Conservation (phyloP, 2,888 invertebrate species). For the Nomada ruficornis region DNA sequence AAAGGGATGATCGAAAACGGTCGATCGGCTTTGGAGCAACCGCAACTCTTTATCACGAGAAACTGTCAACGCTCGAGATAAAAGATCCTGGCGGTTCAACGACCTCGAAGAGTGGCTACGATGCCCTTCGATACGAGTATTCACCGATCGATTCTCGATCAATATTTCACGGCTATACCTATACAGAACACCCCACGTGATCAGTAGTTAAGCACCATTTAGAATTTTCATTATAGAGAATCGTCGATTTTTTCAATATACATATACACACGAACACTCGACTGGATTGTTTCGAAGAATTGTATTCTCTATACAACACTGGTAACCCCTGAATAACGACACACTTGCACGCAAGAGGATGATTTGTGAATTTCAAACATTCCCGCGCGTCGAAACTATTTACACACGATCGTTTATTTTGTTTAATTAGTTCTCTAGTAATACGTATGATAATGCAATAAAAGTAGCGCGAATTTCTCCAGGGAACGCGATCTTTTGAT, state of each 20-base stretch:
- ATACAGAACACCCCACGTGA: slow-evolving; percentile 3
- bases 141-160: slow-evolving; percentile 13
- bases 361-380: neutral
- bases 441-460: neutral
- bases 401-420: neutral
- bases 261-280: neutral
- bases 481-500: neutral
- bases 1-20: slow-evolving; percentile 4
- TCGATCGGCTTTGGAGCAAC: neutral
- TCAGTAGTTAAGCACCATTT: neutral
- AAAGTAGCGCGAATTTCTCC: neutral
- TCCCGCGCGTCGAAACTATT: neutral
- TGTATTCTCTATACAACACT: neutral
- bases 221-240: neutral
- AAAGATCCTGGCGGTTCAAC: slow-evolving; percentile 34
- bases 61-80: slow-evolving; percentile 1
- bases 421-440: neutral
- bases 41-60: neutral
- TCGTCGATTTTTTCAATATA: neutral
- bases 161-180: neutral
- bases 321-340: neutral
- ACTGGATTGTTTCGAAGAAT: neutral
- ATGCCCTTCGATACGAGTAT: neutral
- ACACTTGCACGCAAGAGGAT: neutral
- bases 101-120: neutral